Conservation (phyloP, 2,113 vertebrate genomes). For the Rhineura floridana region DNA sequence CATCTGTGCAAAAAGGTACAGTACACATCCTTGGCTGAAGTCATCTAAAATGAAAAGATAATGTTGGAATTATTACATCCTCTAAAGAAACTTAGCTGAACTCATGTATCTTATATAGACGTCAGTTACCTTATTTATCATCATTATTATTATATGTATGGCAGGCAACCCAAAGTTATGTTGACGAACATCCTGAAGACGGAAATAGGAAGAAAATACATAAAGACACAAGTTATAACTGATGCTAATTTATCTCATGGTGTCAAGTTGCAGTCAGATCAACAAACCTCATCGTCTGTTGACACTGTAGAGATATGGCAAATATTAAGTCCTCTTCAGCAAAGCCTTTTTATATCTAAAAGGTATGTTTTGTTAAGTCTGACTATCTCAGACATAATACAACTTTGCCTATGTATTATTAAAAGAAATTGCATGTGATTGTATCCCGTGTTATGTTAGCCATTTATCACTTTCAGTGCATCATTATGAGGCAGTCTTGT, state of each 20-base stretch:
- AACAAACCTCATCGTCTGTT: constrained; percentile 73
- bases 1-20: not conserved
- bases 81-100: constrained; percentile 52
- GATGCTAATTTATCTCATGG: constrained; percentile 72
- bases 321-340: constrained; percentile 72
- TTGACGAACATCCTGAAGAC: constrained; percentile 80
- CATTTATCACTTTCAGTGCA: constrained; percentile 14
- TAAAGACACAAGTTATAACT: constrained; percentile 65
- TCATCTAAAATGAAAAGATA: not conserved
- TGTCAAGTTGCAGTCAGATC: constrained; percentile 75
- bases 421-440: constrained; percentile 38
- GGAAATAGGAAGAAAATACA: constrained; percentile 82
- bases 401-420: constrained; percentile 10
- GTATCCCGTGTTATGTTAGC: constrained; percentile 19
- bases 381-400: constrained; percentile 21
- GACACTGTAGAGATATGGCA: constrained; percentile 76
- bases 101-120: constrained; percentile 50
- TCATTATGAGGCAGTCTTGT: constrained; percentile 1
- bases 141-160: constrained; percentile 70
- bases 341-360: constrained; percentile 74
- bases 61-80: constrained; percentile 35
- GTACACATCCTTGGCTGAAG: constrained; percentile 24
- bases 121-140: constrained; percentile 60
- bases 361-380: constrained; percentile 74
- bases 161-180: constrained; percentile 83